Evolutionary conservation across 1,140 invertebrate genomes (phyloP).

Genomic region (Diorhabda sublineata): DNA sequence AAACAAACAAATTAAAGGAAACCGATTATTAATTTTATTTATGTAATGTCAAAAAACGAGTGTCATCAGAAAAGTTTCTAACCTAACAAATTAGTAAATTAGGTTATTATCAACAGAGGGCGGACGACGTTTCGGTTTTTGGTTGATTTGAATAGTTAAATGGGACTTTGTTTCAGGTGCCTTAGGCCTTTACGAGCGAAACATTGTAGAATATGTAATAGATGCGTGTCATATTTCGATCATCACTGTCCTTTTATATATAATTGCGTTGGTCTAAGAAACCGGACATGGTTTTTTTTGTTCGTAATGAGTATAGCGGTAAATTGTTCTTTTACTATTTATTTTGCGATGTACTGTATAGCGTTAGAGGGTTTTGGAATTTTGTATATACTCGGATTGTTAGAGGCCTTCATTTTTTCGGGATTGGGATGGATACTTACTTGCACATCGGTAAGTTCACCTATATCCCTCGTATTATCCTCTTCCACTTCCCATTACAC

Average conservation of each 20-base stretch:
- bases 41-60: too few relatives aligned
- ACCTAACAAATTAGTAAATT: too few relatives aligned
- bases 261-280: slow-evolving; percentile 83
- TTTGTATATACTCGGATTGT: slow-evolving; percentile 71
- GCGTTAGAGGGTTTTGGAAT: slow-evolving; percentile 80
- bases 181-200: slow-evolving; percentile 82
- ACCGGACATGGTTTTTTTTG: slow-evolving; percentile 87
- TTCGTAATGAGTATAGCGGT: slow-evolving; percentile 83
- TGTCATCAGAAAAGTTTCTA: too few relatives aligned
- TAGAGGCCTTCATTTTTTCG: slow-evolving; percentile 80
- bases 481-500: too few relatives aligned
- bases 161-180: slow-evolving; percentile 47
- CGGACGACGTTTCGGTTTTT: too few relatives aligned
- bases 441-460: slow-evolving; percentile 74
- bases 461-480: too few relatives aligned
- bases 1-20: too few relatives aligned
- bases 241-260: slow-evolving; percentile 95
- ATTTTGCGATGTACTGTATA: slow-evolving; percentile 84
- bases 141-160: too few relatives aligned
- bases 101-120: too few relatives aligned
- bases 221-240: slow-evolving; percentile 89
- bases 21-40: too few relatives aligned
- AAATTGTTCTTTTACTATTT: slow-evolving; percentile 81
- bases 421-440: slow-evolving; percentile 82
- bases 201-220: slow-evolving; percentile 83